Base-by-base conservation (phyloP, 2,113 vertebrate species). In the Psittacus erithacus region DNA sequence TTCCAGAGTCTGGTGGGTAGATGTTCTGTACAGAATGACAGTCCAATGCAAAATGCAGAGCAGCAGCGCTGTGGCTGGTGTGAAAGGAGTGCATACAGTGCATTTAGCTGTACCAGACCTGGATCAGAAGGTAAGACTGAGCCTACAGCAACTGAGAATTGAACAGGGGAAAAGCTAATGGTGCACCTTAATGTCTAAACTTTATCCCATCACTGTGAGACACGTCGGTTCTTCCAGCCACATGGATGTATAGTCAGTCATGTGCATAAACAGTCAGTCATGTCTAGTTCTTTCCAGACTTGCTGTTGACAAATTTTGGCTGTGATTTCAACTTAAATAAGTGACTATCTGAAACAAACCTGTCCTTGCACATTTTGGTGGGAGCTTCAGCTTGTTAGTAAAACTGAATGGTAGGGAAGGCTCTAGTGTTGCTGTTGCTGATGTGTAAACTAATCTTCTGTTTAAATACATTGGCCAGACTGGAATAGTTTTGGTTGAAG, bases 71-170 rank as follows among this genome's bases (percentile, higher is more conserved):
- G 5, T 6, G 28, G 28, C 16, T 38, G 31, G 4, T 47, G 4
- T 29, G 38, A 7, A 1, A 0, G 10, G 19, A 27, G 47, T 13
- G 19, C 2, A 2, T 4, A 1, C 7, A 25, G 25, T 28, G 28
- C 3, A 4, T 35, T 23, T 17, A 50, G n/a, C 41, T 60, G 22
- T 25, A 16, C 55, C 28, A 38, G 27, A 59, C 15, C 31, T 24
- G 38, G 9, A 41, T 20, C 35, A 44, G 44, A 69, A 83, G 53
- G 28, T 81, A 38, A 31, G 25, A 18, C 2, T 70, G 27, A 81
- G 49, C 27, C 18, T 67, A 10, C 31, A 31, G 28, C 28, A 71
- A 44, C 2, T 33, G 44, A 47, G 35, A 84, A 33, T 3, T 70
- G 31, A 59, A 11, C 8, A n/a, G 19, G 55, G n/a, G 31, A 22